Conservation (phyloP, 2,888 invertebrate genomes). For the Erannis defoliaria region DNA sequence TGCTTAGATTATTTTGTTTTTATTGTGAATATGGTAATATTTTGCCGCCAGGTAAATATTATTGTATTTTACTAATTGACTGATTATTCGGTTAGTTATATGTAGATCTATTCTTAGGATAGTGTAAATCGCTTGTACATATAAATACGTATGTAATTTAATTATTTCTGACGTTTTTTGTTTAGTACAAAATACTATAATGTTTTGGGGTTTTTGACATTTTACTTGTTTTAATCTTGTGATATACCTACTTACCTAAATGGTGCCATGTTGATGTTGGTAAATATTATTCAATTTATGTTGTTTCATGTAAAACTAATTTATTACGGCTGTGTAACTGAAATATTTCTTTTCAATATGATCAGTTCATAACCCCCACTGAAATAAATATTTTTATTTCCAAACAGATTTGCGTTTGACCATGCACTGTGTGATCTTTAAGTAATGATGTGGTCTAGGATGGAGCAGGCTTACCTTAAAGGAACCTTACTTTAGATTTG, state of each 20-base stretch:
- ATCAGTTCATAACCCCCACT: too few species aligned
- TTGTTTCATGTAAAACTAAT: slow-evolving; percentile 10
- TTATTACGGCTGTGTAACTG: not conserved
- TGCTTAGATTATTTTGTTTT: not conserved
- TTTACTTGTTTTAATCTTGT: slow-evolving; percentile 56
- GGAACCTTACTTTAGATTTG: too few species aligned
- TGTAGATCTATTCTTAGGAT: slow-evolving; percentile 53
- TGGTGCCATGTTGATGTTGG: slow-evolving; percentile 60
- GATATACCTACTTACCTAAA: slow-evolving; percentile 42
- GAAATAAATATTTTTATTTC: too few species aligned
- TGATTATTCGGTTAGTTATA: slow-evolving; percentile 72
- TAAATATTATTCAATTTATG: slow-evolving; percentile 15
- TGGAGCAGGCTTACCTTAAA: too few species aligned
- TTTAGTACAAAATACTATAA: slow-evolving; percentile 64
- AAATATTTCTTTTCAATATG: not conserved
- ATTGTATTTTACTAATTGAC: slow-evolving; percentile 72
- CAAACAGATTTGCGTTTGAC: too few species aligned
- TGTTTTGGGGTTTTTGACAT: slow-evolving; percentile 64
- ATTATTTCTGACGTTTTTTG: slow-evolving; percentile 53
- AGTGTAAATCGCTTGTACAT: slow-evolving; percentile 58
- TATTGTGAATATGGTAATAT: slow-evolving; percentile 1
- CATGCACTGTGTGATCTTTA: too few species aligned
- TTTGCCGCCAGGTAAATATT: slow-evolving; percentile 39
- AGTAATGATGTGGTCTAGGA: too few species aligned
- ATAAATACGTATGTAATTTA: slow-evolving; percentile 60